Conservation (phyloP, 2,888 invertebrate species). For the Tortricodes alternella region DNA sequence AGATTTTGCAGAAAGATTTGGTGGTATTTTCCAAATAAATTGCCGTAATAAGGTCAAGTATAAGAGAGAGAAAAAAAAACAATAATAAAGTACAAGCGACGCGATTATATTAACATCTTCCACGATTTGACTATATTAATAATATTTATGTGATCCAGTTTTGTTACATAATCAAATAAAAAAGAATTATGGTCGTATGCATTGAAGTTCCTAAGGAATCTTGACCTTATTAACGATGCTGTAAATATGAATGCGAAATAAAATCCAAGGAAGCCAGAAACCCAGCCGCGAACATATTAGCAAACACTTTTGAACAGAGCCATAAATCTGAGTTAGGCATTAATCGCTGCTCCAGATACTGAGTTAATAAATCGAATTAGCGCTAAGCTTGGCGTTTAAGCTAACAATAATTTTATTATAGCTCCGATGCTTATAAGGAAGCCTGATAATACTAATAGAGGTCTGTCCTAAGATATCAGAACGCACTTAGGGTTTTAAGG, state of each 20-base stretch:
- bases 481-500: conserved; percentile 18
- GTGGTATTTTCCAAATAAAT: too few relatives aligned
- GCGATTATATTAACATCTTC: too few relatives aligned
- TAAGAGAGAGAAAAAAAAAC: too few relatives aligned
- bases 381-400: conserved; percentile 32
- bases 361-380: conserved; percentile 50
- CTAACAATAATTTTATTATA: conserved; percentile 40
- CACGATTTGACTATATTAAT: too few relatives aligned
- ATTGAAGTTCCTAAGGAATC: too few relatives aligned
- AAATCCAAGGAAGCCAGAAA: neutral
- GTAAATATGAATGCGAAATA: neutral
- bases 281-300: conserved; percentile 32
- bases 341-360: conserved; percentile 44
- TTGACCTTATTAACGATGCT: neutral
- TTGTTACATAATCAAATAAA: too few relatives aligned
- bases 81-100: too few relatives aligned
- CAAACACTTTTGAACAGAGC: conserved; percentile 31
- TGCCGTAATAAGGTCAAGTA: too few relatives aligned
- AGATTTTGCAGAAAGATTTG: too few relatives aligned
- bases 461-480: conserved; percentile 12
- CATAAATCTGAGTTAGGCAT: conserved; percentile 37
- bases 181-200: too few relatives aligned
- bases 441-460: conserved; percentile 46
- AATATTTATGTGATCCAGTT: too few relatives aligned
- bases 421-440: conserved; percentile 45